Evolutionary conservation across 2,888 invertebrate genomes (phyloP).

Genomic region (Melanargia galathea): DNA sequence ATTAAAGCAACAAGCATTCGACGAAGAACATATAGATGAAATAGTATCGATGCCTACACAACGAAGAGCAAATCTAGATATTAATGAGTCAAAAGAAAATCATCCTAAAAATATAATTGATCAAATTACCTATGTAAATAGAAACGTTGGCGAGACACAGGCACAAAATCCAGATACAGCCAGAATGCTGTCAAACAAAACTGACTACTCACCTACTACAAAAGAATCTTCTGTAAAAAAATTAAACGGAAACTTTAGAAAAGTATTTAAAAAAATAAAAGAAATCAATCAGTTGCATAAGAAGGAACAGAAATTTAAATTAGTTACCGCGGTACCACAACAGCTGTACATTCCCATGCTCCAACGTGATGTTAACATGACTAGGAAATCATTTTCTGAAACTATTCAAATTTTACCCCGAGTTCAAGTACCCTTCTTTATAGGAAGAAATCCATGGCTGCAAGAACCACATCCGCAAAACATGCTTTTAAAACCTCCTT

Average conservation of each 20-base stretch:
- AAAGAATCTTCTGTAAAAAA: conserved; percentile 3
- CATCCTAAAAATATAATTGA: neutral
- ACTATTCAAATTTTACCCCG: conserved; percentile 2
- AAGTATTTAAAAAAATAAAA: conserved; percentile 34
- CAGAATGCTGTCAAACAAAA: neutral
- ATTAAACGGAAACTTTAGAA: conserved; percentile 27
- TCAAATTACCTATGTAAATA: neutral
- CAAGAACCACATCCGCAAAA: conserved; percentile 6
- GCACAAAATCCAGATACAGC: neutral
- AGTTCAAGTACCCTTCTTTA: neutral
- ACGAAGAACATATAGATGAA: neutral
- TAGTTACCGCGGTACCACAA: neutral
- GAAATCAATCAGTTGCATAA: conserved; percentile 25
- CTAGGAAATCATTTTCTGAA: conserved; percentile 3
- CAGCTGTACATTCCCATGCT: neutral
- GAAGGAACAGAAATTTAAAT: neutral
- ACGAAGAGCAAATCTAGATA: neutral
- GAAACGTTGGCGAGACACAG: neutral
- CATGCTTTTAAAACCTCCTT: neutral
- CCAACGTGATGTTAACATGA: neutral
- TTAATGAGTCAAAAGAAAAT: neutral
- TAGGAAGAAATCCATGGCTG: neutral
- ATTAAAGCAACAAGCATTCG: neutral
- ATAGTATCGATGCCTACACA: neutral
- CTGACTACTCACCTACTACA: neutral